A percentile compares a stretch with the other conserved stretches of the same genome.
These are phyloP conservation scores for Coreoperca whiteheadi DNA, from an alignment of 2,113 vertebrate species.

Conservation along the genomic window DNA sequence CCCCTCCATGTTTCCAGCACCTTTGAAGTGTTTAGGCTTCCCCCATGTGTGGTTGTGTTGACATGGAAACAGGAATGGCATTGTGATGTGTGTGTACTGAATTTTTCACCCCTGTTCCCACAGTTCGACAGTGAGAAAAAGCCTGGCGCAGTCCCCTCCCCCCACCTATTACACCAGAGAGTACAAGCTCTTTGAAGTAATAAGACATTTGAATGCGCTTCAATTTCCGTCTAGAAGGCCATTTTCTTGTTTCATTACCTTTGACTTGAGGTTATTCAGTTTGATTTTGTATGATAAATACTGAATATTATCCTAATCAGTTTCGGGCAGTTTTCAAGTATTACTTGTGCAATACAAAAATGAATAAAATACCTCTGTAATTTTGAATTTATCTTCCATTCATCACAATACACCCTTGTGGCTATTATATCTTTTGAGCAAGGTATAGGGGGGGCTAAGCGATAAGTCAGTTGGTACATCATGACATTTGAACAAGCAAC, in stretches of 20 bases:
- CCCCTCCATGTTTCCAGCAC: constrained; percentile 31
- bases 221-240: background rate
- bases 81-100: constrained; percentile 69
- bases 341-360: background rate
- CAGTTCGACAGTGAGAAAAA: constrained; percentile 54
- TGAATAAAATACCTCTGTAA: constrained; percentile 10
- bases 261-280: background rate
- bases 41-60: constrained; percentile 76
- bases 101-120: constrained; percentile 73
- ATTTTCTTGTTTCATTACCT: background rate
- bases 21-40: constrained; percentile 61
- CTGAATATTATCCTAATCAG: background rate
- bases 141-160: constrained; percentile 53
- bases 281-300: background rate
- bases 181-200: too few species aligned
- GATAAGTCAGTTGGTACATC: background rate
- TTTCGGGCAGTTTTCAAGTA: constrained; percentile 11
- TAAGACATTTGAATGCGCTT: background rate
- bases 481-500: background rate
- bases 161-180: constrained; percentile 34
- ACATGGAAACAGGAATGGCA: constrained; percentile 81
- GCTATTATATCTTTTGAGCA: background rate
- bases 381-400: background rate
- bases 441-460: background rate
- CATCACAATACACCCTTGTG: constrained; percentile 43